Evolutionary conservation across 2,888 invertebrate genomes (phyloP), one percentile per base, ranked within the genome.

Genomic region (Atrina japonica): DNA sequence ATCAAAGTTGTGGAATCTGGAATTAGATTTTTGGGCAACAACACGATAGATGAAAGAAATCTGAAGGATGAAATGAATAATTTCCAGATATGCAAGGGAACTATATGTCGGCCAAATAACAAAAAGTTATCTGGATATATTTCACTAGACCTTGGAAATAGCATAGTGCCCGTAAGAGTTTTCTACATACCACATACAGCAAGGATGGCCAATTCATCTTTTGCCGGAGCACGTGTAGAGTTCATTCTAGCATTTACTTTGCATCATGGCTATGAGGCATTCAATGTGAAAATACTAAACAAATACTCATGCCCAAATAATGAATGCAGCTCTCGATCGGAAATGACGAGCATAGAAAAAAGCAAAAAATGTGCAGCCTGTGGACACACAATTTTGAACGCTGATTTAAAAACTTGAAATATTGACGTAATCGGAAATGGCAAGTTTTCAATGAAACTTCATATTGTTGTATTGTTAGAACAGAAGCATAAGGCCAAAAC

Each of bases 31-130:
- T 18, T 64, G 11, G 69, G 64, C 16, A 35, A 63, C 27, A 25
- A 25, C 53, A 27, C 49, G 18, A 40, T 47, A 7, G 50, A 63
- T 43, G 55, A 45, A 21, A 41, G 25, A 16, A 63, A 63, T 45
- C 16, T 55, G 1, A 41, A 41, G n/a, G 30, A 50, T 18, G 58
- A 29, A 14, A 25, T 21, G 53, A 50, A 41, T 43, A 40, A 50
- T 2, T 30, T 76, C 21, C 16, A 16, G 7, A 65, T 80, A 1
- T 77, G 76, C 30, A 76, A 73, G 56, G 78, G 80, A 5, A 78
- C 78, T 0, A 72, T 80, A 16, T 71, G 71, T n/a, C 55, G 47
- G n/a, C 80, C 80, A 41, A 80, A 78, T 49, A 78, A 70, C 3
- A 76, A 72, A 23, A 71, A 63, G 21, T 29, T 71, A 0, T 43